Percentiles rank a stretch among this genome's conserved stretches.
Conservation (phyloP, 2,888 invertebrate species). For the Microctonus hyperodae region DNA sequence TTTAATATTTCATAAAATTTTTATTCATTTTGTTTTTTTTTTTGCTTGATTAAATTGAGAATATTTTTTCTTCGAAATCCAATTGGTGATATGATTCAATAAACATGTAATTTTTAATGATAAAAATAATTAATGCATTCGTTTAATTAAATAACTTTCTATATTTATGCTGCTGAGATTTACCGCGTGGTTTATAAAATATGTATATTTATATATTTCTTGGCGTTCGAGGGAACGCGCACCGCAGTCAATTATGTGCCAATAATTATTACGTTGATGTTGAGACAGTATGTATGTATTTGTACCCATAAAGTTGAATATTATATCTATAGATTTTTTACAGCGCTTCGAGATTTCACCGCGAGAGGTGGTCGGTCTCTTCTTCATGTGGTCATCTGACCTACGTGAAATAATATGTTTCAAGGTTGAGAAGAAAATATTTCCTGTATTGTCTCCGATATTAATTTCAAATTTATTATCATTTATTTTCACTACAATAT, state of each 20-base stretch:
- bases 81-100: not conserved
- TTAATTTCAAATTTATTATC: not conserved
- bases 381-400: not conserved
- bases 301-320: not conserved
- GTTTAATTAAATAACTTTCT: constrained; percentile 13
- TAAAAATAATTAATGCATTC: constrained; percentile 7
- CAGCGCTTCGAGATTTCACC: not conserved
- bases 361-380: not conserved
- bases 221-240: not conserved
- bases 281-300: not conserved
- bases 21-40: not conserved
- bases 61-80: too few species aligned
- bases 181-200: not conserved
- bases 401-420: not conserved
- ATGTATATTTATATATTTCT: not conserved
- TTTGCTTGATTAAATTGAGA: not conserved
- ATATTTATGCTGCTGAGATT: not conserved
- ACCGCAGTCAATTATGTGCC: not conserved
- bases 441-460: not conserved
- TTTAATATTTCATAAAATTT: too few species aligned
- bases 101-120: not conserved
- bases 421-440: not conserved
- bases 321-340: not conserved
- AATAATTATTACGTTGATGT: not conserved
- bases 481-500: not conserved